Evolutionary conservation across 2,797 vertebrate species (phyloP), one percentile per base, ranked within the genome.

Genomic region (Hyperoplus immaculatus): DNA sequence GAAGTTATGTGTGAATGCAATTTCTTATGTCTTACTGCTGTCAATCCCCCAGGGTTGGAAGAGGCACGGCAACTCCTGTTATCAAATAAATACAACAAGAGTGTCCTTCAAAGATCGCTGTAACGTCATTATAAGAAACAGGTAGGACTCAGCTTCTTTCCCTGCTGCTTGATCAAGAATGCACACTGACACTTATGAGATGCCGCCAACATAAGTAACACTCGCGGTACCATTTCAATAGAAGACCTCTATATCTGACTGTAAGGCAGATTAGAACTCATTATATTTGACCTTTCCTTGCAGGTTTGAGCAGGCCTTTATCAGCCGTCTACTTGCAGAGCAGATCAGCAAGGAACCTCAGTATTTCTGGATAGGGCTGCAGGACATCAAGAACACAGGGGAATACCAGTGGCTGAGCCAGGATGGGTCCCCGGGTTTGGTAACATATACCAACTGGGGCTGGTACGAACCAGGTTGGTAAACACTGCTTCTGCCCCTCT

Each of bases 231-330:
- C 47, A 38, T 43, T 61, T 43, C 14, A 71, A 53, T 59, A 46
- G 29, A 47, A 71, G 13, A 16, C 5, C 6, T 45, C 3, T 15
- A 3, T 42, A 42, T 63, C 39, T 50, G 4, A 29, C 4, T 46
- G 2, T 55, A 12, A 38, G 21, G 2, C 21, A 29, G 16, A n/a
- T 38, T 50, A 2, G 18, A 9, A 61, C 41, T 58, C 2, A 29
- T 64, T 47, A 72, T 58, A n/a, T 72, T 18, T 79, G 2, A 9
- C 62, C 56, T 2, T 65, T 68, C 9, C 63, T 46, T 75, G 9
- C 93, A 99, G 98, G 87, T 99, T 98, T 91, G 98, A 99, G 73
- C 98, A 99, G 93, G 96, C 96, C 78, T 99, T 96, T 75, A 94
- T 99, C 88, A 99, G 94, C 88, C 94, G 91, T 71, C 92, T 99